phyloP scores from a whole-genome alignment of 1,140 invertebrate species.

The Drosophila ogumai region DNA sequence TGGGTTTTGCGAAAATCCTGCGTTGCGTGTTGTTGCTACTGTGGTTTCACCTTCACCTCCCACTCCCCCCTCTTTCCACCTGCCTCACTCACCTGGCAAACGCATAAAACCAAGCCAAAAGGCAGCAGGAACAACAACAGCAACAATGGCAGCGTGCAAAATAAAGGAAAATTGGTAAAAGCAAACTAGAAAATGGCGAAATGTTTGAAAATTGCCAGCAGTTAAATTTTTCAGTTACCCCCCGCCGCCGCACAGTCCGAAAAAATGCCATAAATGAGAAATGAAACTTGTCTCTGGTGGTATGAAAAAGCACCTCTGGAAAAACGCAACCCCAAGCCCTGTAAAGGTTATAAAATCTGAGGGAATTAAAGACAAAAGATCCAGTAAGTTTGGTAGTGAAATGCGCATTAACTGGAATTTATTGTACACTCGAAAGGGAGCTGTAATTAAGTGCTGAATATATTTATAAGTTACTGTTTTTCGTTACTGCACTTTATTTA shows the following conservation, averaged over 20 bases:
- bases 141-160: constrained; percentile 32
- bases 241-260: background rate
- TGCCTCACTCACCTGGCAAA: constrained; percentile 51
- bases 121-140: constrained; percentile 25
- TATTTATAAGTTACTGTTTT: constrained; percentile 12
- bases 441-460: background rate
- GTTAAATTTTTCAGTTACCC: constrained; percentile 57
- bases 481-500: constrained; percentile 3
- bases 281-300: constrained; percentile 74
- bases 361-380: constrained; percentile 31
- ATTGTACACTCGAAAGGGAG: constrained; percentile 5
- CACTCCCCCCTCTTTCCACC: background rate
- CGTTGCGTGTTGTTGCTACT: constrained; percentile 68
- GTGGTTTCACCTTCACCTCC: constrained; percentile 21
- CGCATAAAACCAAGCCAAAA: constrained; percentile 65
- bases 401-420: constrained; percentile 7
- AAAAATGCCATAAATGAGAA: constrained; percentile 73
- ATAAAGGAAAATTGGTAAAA: constrained; percentile 51
- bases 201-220: constrained; percentile 75
- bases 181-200: constrained; percentile 70
- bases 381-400: constrained; percentile 1
- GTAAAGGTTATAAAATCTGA: constrained; percentile 43
- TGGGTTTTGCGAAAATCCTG: constrained; percentile 78
- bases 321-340: background rate
- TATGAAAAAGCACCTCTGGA: background rate